Evolutionary conservation across 1,140 invertebrate species (phyloP).

Genomic region (Monochamus saltuarius): DNA sequence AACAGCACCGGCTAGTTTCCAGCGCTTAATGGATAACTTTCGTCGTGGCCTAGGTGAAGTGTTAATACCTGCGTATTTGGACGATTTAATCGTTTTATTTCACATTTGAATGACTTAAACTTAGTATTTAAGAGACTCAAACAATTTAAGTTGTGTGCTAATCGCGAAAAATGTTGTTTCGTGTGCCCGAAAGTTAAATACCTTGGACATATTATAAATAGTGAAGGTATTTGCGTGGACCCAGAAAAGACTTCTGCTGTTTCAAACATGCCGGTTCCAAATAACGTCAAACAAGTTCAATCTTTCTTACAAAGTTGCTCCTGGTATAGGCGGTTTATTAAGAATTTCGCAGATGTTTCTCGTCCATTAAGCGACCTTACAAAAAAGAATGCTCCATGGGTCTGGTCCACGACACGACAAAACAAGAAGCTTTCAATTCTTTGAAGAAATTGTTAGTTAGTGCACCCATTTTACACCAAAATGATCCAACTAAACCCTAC

Average conservation of each 20-base stretch:
- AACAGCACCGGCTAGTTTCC: conserved; percentile 43
- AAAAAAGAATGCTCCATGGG: conserved; percentile 23
- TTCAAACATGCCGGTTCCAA: conserved; percentile 26
- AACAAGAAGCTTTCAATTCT: background rate
- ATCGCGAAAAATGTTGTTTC: conserved; percentile 7
- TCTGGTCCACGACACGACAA: conserved; percentile 6
- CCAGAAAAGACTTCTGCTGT: conserved; percentile 25
- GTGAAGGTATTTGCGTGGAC: conserved; percentile 2
- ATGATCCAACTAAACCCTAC: conserved; percentile 9
- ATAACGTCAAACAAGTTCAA: conserved; percentile 39
- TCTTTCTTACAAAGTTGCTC: conserved; percentile 30
- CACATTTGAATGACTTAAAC: too few species aligned
- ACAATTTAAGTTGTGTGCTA: background rate
- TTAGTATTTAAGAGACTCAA: too few species aligned
- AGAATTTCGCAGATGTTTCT: conserved; percentile 28
- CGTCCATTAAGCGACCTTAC: conserved; percentile 25
- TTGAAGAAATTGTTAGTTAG: conserved; percentile 13
- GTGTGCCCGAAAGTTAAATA: background rate
- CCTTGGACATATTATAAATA: background rate
- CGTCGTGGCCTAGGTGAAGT: too few species aligned
- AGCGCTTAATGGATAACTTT: conserved; percentile 38
- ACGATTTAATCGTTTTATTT: too few species aligned
- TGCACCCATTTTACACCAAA: conserved; percentile 11
- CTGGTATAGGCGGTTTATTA: conserved; percentile 35
- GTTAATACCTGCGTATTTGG: too few species aligned